Evolutionary conservation across 2,888 invertebrate species (phyloP), one percentile per base, ranked within the genome.

Genomic region (Gerris lacustris): DNA sequence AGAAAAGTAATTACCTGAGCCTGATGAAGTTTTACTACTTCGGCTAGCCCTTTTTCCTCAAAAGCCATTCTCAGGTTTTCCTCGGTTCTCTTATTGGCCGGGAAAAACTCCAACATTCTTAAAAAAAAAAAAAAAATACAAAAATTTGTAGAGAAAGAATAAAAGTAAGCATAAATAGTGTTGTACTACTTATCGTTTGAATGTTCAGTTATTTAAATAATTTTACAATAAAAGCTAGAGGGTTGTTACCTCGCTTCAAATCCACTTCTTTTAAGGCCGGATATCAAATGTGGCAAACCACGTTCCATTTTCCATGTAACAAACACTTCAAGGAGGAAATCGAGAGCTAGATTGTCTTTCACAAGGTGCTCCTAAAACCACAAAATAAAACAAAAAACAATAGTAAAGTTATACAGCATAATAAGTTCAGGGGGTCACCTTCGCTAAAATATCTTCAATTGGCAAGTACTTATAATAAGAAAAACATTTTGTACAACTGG

Each of bases 271-370:
- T 93, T 93, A 77, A 95, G 86, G 76, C 92, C 88, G 74, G 92
- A 90, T 82, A 92, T 89, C 77, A 95, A 86, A 78, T 91, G 90
- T 75, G 88, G 83, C 77, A 91, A 86, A 76, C 96, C 96, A 79
- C 92, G 92, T 81, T 96, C 95, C 79, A 87, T 86, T 81, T 95
- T 92, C 87, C 95, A 92, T 76, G 91, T 92, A 77, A 89, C 86
- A 83, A 95, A 95, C 80, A 96, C 89, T 82, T 94, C 91, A 78
- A 96, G 87, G 78, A 96, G 87, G 82, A 97, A 97, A 78, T 96
- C 95, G 78, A 96, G 86, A 73, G 96, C 94, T 80, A 96, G 85
- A 80, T 94, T 93, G 85, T 94, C 92, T 81, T 94, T 94, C 76
- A 94, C 87, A 79, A 97, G 86, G 83, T 96, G 96, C 82, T 96